Percentiles rank a stretch among this genome's conserved stretches.
Evolutionary conservation across 2,888 invertebrate species (phyloP).

Genomic region (Rotaria magnacalcarata): DNA sequence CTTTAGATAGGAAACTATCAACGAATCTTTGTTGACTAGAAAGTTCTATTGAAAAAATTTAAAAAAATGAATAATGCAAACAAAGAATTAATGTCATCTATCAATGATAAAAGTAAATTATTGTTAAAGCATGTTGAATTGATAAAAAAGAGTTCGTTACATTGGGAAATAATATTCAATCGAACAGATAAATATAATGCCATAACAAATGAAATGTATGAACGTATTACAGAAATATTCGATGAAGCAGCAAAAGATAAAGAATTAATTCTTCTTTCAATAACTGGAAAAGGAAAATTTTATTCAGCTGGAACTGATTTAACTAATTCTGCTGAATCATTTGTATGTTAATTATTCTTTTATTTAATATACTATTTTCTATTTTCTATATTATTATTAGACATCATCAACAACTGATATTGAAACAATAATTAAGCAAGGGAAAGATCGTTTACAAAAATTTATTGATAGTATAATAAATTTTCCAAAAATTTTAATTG

Average conservation of each 20-base stretch:
- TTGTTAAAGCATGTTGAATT: not conserved
- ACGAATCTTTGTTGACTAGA: too few relatives aligned
- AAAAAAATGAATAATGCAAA: too few relatives aligned
- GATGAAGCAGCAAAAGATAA: constrained; percentile 69
- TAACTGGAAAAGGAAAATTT: constrained; percentile 64
- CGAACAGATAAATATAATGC: constrained; percentile 43
- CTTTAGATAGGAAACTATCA: too few relatives aligned
- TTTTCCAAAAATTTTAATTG: constrained; percentile 80
- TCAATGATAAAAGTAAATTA: too few relatives aligned
- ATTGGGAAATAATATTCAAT: constrained; percentile 39
- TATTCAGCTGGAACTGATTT: constrained; percentile 44
- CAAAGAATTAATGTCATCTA: too few relatives aligned
- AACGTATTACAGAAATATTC: constrained; percentile 66
- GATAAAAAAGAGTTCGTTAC: not conserved
- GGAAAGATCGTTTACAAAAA: constrained; percentile 51
- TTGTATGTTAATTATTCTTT: not conserved
- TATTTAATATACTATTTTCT: not conserved
- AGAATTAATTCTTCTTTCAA: constrained; percentile 67
- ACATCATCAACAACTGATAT: not conserved
- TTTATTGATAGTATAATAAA: constrained; percentile 74
- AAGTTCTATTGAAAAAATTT: too few relatives aligned
- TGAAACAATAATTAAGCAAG: not conserved
- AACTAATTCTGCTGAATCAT: not conserved
- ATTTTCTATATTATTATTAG: not conserved
- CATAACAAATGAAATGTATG: constrained; percentile 64